Evolutionary conservation across 92 coral and sea anemone genomes (phyloP).

Genomic region (Heliopora coerulea): DNA sequence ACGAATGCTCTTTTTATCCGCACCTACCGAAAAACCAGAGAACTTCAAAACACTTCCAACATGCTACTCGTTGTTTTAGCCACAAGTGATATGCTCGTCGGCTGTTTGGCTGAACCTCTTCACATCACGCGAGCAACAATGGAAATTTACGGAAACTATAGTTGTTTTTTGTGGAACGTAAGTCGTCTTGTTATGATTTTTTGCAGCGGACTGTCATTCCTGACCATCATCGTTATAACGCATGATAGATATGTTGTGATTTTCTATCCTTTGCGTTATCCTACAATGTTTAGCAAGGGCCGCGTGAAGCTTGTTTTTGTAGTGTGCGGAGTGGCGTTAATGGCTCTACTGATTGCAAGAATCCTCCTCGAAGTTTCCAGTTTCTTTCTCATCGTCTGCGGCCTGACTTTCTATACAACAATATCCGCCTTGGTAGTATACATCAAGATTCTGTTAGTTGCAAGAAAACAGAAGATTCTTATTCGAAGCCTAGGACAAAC

Average conservation of each 20-base stretch:
- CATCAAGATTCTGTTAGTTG: constrained; percentile 6
- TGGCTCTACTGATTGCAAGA: constrained; percentile 12
- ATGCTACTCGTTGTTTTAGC: constrained; percentile 31
- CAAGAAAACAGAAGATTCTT: constrained; percentile 18
- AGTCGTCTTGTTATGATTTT: constrained; percentile 36
- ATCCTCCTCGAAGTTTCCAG: background rate
- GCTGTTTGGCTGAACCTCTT: constrained; percentile 14
- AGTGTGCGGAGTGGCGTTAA: constrained; percentile 5
- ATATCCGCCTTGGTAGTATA: constrained; percentile 33
- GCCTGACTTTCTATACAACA: constrained; percentile 18
- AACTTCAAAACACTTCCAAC: constrained; percentile 33
- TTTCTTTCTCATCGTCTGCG: constrained; percentile 28
- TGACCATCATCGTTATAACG: constrained; percentile 28
- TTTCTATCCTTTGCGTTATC: constrained; percentile 30
- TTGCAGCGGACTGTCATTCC: constrained; percentile 33
- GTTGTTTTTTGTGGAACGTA: constrained; percentile 1
- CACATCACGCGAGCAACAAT: constrained; percentile 19
- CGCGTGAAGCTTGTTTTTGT: constrained; percentile 12
- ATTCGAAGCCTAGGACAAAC: background rate
- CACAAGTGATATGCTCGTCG: constrained; percentile 27
- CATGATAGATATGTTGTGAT: constrained; percentile 32
- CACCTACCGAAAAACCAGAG: constrained; percentile 12
- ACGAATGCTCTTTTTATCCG: constrained; percentile 30
- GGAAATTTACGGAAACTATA: constrained; percentile 12
- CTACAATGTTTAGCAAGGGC: constrained; percentile 7